Evolutionary conservation across 2,113 vertebrate species (phyloP).

Genomic region (Benitochromis conjunctus): DNA sequence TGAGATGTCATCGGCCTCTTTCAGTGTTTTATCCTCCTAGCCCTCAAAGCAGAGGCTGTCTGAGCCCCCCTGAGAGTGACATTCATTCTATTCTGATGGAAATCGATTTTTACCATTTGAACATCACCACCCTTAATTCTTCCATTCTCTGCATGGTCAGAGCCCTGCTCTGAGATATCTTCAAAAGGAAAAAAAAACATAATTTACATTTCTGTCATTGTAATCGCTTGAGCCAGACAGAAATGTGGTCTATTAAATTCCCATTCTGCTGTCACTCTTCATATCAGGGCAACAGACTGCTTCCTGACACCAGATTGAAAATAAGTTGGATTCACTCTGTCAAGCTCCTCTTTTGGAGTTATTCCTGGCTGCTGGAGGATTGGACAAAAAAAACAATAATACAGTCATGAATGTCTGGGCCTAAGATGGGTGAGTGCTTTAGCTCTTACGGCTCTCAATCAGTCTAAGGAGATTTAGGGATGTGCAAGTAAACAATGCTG

Average conservation of each 20-base stretch:
- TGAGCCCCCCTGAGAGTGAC: constrained; percentile 18
- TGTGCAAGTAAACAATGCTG: constrained; percentile 11
- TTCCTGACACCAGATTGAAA: constrained; percentile 33
- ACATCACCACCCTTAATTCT: constrained; percentile 20
- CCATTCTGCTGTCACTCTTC: constrained; percentile 37
- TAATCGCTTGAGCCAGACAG: constrained; percentile 31
- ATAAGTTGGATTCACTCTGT: constrained; percentile 32
- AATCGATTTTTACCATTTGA: constrained; percentile 37
- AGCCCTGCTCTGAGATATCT: not conserved
- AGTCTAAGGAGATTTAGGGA: not conserved
- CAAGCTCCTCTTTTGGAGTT: constrained; percentile 1
- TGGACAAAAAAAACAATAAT: not conserved
- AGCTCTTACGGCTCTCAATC: not conserved
- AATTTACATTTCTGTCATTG: constrained; percentile 39
- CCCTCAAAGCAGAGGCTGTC: constrained; percentile 18
- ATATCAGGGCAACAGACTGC: constrained; percentile 7
- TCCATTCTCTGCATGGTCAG: constrained; percentile 5
- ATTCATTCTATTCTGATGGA: constrained; percentile 28
- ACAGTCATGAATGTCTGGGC: not conserved
- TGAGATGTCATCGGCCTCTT: constrained; percentile 13
- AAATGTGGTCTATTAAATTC: constrained; percentile 20
- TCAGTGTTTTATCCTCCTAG: constrained; percentile 2
- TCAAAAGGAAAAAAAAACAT: constrained; percentile 31
- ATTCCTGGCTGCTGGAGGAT: constrained; percentile 18
- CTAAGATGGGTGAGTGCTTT: not conserved